These are phyloP conservation scores for Cavia aperea DNA, from an alignment of 2,113 vertebrate species.

Conservation along the genomic window DNA sequence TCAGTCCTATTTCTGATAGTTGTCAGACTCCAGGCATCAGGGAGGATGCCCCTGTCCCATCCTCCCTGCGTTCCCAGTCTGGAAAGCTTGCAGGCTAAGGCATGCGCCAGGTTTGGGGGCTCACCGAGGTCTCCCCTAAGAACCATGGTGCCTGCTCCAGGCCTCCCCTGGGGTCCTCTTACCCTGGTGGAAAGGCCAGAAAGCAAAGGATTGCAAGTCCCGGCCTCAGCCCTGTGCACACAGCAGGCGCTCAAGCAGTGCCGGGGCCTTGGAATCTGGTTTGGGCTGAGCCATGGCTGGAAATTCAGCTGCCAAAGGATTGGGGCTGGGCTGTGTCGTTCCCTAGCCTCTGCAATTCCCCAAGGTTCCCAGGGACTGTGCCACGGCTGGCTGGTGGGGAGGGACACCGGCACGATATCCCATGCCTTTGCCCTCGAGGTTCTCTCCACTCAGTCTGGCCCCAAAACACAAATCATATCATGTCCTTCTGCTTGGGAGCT, in stretches of 20 bases:
- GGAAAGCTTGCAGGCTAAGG: neutral
- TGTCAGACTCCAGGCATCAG: neutral
- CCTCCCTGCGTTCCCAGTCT: neutral
- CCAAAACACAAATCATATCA: neutral
- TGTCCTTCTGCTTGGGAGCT: neutral
- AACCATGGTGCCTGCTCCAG: neutral
- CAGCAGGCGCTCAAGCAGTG: neutral
- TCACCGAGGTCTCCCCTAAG: neutral
- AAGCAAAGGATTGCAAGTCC: neutral
- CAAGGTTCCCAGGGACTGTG: neutral
- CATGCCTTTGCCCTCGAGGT: rapidly evolving
- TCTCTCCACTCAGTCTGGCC: neutral
- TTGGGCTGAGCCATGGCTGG: neutral
- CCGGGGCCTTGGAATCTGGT: neutral
- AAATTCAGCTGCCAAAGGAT: neutral
- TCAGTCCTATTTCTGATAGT: neutral
- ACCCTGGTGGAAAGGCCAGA: neutral
- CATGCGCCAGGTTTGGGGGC: neutral
- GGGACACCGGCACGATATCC: neutral
- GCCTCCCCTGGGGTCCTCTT: neutral
- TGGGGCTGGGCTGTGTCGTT: neutral
- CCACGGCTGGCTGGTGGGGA: neutral
- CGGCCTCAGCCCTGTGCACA: neutral
- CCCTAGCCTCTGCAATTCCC: neutral
- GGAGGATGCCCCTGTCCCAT: neutral